Evolutionary conservation across 2,888 invertebrate species (phyloP).

Genomic region (Micropterix aruncella): DNA sequence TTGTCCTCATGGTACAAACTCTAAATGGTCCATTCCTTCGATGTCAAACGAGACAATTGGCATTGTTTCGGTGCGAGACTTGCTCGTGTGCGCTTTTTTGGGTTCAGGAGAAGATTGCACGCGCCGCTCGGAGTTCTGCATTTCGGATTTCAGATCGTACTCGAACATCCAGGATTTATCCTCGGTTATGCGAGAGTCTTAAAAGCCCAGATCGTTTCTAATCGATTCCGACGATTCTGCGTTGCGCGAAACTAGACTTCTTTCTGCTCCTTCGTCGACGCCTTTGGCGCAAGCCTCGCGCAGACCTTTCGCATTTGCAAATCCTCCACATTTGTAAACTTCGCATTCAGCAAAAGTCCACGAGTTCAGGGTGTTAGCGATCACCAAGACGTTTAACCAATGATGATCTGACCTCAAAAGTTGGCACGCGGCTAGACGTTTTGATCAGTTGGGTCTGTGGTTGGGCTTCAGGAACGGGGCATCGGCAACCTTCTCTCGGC

Average conservation of each 20-base stretch:
- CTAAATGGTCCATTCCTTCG: slow-evolving; percentile 10
- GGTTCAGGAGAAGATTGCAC: too few species aligned
- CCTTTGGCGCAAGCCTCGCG: background rate
- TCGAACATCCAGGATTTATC: too few species aligned
- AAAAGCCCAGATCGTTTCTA: background rate
- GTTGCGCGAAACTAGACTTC: background rate
- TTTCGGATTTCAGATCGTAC: too few species aligned
- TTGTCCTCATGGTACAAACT: slow-evolving; percentile 12
- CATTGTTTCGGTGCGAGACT: slow-evolving; percentile 11
- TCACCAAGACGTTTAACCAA: background rate
- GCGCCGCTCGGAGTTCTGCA: too few species aligned
- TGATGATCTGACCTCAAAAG: background rate
- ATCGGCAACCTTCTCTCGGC: slow-evolving; percentile 1
- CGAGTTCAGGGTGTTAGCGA: background rate
- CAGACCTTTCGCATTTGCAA: background rate
- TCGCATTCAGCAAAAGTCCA: background rate
- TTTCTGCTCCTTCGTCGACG: too few species aligned
- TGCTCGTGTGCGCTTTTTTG: slow-evolving; percentile 10
- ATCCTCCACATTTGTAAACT: background rate
- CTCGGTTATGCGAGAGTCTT: too few species aligned
- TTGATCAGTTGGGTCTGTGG: background rate
- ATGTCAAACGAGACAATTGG: slow-evolving; percentile 11
- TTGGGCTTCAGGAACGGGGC: background rate
- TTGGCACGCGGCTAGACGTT: background rate
- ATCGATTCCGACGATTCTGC: background rate